Conservation (phyloP, 2,888 invertebrate genomes). For the Eilema caniola region DNA sequence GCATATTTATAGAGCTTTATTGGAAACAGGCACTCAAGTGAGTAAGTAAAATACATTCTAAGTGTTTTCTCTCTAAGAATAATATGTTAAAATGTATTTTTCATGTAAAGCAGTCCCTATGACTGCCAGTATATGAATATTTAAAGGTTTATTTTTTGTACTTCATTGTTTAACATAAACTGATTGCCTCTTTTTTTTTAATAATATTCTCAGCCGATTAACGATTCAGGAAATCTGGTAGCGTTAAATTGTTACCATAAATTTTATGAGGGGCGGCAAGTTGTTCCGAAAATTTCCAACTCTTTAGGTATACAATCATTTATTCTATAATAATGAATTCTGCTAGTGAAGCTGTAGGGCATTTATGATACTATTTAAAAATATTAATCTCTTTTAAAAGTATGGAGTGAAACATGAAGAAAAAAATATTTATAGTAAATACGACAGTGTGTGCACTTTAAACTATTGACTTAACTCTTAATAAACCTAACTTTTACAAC, state of each 20-base stretch:
- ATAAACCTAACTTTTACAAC: no score
- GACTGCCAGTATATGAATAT: neutral
- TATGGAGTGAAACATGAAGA: no score
- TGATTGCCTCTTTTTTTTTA: slow-evolving; percentile 8
- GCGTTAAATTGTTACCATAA: neutral
- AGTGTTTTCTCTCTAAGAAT: slow-evolving; percentile 17
- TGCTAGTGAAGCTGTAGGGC: neutral
- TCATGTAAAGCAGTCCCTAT: slow-evolving; percentile 5
- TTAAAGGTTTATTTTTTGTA: slow-evolving; percentile 3
- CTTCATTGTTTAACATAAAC: neutral
- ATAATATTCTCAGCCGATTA: slow-evolving; percentile 12
- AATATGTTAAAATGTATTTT: slow-evolving; percentile 7
- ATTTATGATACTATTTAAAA: neutral
- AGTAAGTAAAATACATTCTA: slow-evolving; percentile 6
- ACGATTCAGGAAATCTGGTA: slow-evolving; percentile 7
- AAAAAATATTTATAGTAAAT: no score
- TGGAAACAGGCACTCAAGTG: slow-evolving; percentile 24
- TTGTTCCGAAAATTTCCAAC: slow-evolving; percentile 1
- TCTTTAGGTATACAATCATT: slow-evolving; percentile 15
- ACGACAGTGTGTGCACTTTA: no score
- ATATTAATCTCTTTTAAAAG: no score
- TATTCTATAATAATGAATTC: slow-evolving; percentile 11
- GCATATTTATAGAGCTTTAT: slow-evolving; percentile 30
- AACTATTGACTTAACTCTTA: no score
- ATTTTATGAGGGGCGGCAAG: slow-evolving; percentile 1